Percentiles rank a stretch among this genome's conserved stretches.
Evolutionary conservation across 1,140 invertebrate genomes (phyloP).

Genomic region (Drosophila neocordata): DNA sequence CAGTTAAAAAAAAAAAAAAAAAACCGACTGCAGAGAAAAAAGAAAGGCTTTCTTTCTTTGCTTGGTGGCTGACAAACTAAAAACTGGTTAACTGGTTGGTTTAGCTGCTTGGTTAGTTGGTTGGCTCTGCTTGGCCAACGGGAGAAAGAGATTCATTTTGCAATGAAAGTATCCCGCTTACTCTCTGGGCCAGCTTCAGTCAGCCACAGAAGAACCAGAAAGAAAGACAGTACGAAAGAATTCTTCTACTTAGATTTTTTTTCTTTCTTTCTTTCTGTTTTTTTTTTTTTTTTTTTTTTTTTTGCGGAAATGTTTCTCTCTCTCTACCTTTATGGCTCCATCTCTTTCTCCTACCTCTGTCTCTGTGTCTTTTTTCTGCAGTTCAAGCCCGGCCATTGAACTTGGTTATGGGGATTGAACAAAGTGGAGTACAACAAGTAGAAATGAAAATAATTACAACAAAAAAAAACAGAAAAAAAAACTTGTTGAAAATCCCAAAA

Average conservation of each 20-base stretch:
- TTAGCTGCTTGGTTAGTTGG: not conserved
- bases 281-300: no score
- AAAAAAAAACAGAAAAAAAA: constrained; percentile 7
- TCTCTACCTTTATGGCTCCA: not conserved
- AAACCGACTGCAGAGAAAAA: constrained; percentile 42
- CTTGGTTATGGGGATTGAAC: constrained; percentile 48
- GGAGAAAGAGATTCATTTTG: constrained; percentile 60
- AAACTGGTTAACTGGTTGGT: constrained; percentile 62
- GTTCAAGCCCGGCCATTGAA: constrained; percentile 77
- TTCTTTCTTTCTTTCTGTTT: constrained; percentile 19
- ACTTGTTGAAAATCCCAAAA: constrained; percentile 23
- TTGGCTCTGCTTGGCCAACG: constrained; percentile 18
- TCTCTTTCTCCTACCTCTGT: constrained; percentile 22
- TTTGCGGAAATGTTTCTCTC: constrained; percentile 75
- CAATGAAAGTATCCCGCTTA: constrained; percentile 75
- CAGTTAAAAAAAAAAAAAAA: constrained; percentile 33
- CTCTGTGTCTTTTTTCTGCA: constrained; percentile 54
- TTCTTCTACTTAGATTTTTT: constrained; percentile 76
- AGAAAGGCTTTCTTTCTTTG: constrained; percentile 78
- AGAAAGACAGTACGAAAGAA: constrained; percentile 45
- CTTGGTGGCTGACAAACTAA: constrained; percentile 40
- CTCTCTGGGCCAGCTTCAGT: constrained; percentile 42
- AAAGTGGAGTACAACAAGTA: constrained; percentile 66
- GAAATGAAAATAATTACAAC: constrained; percentile 73
- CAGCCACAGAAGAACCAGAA: constrained; percentile 6